phyloP scores from a whole-genome alignment of 2,888 invertebrate genomes.

The Formica aserva region DNA sequence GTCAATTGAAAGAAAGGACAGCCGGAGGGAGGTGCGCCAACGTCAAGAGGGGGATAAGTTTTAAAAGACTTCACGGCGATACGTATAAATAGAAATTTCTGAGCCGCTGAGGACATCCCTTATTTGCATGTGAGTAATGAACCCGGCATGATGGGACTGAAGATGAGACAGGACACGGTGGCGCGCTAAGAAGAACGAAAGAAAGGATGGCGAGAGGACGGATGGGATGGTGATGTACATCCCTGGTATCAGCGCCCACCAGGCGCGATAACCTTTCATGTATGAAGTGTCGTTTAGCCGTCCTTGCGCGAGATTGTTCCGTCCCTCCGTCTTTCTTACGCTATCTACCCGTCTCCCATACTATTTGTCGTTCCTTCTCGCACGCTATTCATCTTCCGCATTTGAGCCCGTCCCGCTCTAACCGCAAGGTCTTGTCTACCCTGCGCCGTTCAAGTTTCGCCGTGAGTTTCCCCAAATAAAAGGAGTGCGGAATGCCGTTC shows the following conservation, averaged over 20 bases:
- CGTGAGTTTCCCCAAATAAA: constrained; percentile 67
- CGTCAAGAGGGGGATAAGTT: constrained; percentile 37
- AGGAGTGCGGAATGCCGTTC: constrained; percentile 60
- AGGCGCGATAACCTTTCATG: constrained; percentile 80
- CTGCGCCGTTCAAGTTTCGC: constrained; percentile 56
- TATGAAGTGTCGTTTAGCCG: constrained; percentile 78
- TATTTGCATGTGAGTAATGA: constrained; percentile 78
- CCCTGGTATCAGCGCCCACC: constrained; percentile 76
- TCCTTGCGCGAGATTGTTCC: constrained; percentile 62
- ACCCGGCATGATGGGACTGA: constrained; percentile 66
- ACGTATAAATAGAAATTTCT: constrained; percentile 44
- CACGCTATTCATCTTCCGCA: constrained; percentile 16
- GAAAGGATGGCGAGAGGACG: constrained; percentile 41
- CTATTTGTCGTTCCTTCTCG: constrained; percentile 51
- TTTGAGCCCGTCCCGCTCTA: constrained; percentile 21
- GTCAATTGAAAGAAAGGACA: background rate
- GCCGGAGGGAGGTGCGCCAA: background rate
- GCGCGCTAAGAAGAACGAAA: constrained; percentile 55
- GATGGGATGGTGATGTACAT: constrained; percentile 55
- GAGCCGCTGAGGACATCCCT: constrained; percentile 9
- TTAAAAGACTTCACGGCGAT: constrained; percentile 36
- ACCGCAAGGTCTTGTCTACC: constrained; percentile 53
- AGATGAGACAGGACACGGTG: constrained; percentile 66
- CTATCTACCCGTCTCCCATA: constrained; percentile 10
- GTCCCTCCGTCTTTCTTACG: constrained; percentile 35